phyloP scores from a whole-genome alignment of 2,113 vertebrate species.

The Mesembrinibis cayennensis region DNA sequence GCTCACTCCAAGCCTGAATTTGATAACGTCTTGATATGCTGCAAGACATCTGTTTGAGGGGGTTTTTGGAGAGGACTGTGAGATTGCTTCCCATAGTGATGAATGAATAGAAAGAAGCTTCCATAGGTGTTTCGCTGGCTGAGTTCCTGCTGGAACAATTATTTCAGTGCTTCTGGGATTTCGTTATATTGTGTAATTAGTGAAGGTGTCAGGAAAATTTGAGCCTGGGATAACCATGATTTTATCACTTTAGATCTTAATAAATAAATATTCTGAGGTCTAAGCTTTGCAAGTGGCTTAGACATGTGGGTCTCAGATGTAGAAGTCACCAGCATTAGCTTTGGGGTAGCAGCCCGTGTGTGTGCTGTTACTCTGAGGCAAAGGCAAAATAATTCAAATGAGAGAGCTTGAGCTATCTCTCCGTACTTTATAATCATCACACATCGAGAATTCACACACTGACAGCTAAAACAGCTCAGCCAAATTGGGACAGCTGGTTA shows the following conservation, averaged over 20 bases:
- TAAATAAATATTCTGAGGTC: not conserved
- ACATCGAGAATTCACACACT: conserved; percentile 53
- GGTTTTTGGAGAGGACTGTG: conserved; percentile 21
- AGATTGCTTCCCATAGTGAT: conserved; percentile 10
- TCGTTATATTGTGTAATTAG: conserved; percentile 33
- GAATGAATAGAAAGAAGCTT: conserved; percentile 9
- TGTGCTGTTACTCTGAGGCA: not conserved
- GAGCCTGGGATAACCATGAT: not conserved
- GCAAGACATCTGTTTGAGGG: conserved; percentile 37
- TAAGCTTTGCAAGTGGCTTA: not conserved
- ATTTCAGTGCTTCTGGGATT: conserved; percentile 40
- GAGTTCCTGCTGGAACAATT: conserved; percentile 50
- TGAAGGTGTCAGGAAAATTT: conserved; percentile 45
- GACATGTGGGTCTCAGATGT: not conserved
- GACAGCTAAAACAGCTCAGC: conserved; percentile 60
- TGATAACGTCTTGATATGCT: not conserved
- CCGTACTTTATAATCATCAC: not conserved
- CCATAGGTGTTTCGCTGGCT: conserved; percentile 51
- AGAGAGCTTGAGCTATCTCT: not conserved
- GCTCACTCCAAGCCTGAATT: not conserved
- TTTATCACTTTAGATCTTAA: conserved; percentile 16
- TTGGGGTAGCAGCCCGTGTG: not conserved
- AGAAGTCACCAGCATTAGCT: not conserved
- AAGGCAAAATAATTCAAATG: not conserved
- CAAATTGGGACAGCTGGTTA: conserved; percentile 56